These are phyloP conservation scores for Agelaius phoeniceus DNA, from an alignment of 2,113 vertebrate genomes.

Conservation along the genomic window DNA sequence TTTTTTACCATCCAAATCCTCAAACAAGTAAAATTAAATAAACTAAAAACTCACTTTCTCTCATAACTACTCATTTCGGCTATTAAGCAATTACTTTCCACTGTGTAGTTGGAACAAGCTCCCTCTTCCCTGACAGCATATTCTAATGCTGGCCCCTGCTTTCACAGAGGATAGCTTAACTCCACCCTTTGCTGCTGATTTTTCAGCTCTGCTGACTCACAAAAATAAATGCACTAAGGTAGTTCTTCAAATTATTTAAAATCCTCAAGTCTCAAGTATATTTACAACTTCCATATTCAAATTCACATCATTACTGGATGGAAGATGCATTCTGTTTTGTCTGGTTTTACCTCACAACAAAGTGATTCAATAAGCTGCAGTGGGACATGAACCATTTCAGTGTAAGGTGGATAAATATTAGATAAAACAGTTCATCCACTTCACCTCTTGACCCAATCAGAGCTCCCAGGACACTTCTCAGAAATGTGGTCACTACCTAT, in stretches of 20 bases:
- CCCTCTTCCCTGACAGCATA: background rate
- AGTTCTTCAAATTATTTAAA: background rate
- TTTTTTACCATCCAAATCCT: background rate
- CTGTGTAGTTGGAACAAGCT: background rate
- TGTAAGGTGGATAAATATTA: background rate
- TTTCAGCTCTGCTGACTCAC: background rate
- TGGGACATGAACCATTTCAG: background rate
- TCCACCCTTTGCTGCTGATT: background rate
- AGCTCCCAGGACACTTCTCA: background rate
- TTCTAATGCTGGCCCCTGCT: rapidly evolving
- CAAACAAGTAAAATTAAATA: background rate
- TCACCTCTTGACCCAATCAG: background rate
- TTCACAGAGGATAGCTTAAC: background rate
- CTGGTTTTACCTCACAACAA: background rate
- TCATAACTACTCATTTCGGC: background rate
- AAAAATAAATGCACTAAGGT: background rate
- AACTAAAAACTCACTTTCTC: background rate
- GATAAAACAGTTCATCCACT: background rate
- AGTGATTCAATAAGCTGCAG: background rate
- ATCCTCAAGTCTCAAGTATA: background rate
- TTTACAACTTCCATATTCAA: background rate
- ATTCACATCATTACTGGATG: background rate
- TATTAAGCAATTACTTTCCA: background rate
- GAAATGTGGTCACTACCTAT: background rate
- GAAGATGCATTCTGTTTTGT: background rate